Base-by-base conservation (phyloP, 2,113 vertebrate species). In the Macrotis lagotis region DNA sequence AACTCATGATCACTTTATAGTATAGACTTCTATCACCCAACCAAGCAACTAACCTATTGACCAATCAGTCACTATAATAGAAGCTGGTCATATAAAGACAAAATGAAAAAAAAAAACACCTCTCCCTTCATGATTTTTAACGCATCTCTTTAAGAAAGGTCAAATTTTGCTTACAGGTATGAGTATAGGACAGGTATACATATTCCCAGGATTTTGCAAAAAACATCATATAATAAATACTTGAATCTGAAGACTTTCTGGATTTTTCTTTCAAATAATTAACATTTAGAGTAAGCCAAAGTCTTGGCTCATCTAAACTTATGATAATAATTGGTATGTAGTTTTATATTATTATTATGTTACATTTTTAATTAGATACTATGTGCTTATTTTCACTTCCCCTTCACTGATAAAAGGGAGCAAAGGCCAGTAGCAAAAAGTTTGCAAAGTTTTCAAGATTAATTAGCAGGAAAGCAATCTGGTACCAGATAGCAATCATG, bases 361-460 rank as follows among this genome's bases (percentile, higher is more conserved):
- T 8, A 3, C 26, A 48, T 95, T 92, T 83, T 96, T 92, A 93
- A 50, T 50, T 53, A 74, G 95, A 92, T 1, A 2, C 26, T 74
- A 16, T 37, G 51, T 96, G 92, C 48, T 48, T 50, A 90, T 28
- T 16, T 90, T 90, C 26, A 31, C 48, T 11, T 49, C 9, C 89
- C 31, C 28, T 96, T 92, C 88, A 0, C 95, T 7, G 66, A 96
- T 94, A 96, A 96, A 95, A 44, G 94, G n/a, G 90, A 97, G 93
- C 92, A 93, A 95, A 97, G 97, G 92, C 93, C 93, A 93, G 59
- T 25, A 92, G 51, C 53, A 92, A 88, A 94, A 93, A 90, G 91
- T 94, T 96, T 97, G 97, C 97, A 97, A 97, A 97, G 91, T 97
- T 97, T 98, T 98, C 96, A 97, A 97, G 97, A 94, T 96, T 97